A percentile compares a stretch with the other conserved stretches of the same genome.
Evolutionary conservation across 2,113 vertebrate species (phyloP).

Genomic region (Mormyrus iriodes): DNA sequence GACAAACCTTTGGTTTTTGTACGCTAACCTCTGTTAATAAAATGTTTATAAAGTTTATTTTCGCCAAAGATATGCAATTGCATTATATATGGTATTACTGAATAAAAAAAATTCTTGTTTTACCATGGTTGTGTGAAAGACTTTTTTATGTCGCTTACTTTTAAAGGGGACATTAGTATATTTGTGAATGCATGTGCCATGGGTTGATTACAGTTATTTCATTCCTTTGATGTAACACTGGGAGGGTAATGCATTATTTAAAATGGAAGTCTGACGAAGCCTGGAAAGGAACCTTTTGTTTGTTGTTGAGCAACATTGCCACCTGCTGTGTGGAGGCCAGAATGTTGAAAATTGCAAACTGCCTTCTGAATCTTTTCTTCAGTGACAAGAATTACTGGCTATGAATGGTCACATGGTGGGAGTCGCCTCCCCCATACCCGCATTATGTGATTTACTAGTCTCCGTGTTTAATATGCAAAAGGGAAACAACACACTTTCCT

Average conservation of each 20-base stretch:
- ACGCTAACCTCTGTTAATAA: slow-evolving; percentile 98
- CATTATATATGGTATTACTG: slow-evolving; percentile 98
- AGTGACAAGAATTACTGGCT: neutral
- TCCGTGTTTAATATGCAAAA: neutral
- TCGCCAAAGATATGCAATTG: slow-evolving; percentile 99
- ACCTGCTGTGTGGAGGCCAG: slow-evolving; percentile 39
- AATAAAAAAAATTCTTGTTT: slow-evolving; percentile 96
- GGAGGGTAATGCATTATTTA: neutral
- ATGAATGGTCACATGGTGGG: neutral
- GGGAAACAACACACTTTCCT: neutral
- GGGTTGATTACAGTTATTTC: neutral
- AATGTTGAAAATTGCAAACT: neutral
- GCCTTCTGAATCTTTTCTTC: neutral
- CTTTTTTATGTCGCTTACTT: neutral
- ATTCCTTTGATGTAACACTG: neutral
- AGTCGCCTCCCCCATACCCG: neutral
- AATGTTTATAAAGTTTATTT: slow-evolving; percentile 99
- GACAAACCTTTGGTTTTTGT: slow-evolving; percentile 93
- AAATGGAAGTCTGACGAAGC: neutral
- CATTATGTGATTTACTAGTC: neutral
- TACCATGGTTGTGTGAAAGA: slow-evolving; percentile 40
- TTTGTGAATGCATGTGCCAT: neutral
- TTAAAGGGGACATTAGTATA: neutral
- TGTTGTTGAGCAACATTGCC: slow-evolving; percentile 40
- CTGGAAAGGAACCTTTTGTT: neutral